Conservation (phyloP, 2,888 invertebrate species). For the Standfussiana lucernea region DNA sequence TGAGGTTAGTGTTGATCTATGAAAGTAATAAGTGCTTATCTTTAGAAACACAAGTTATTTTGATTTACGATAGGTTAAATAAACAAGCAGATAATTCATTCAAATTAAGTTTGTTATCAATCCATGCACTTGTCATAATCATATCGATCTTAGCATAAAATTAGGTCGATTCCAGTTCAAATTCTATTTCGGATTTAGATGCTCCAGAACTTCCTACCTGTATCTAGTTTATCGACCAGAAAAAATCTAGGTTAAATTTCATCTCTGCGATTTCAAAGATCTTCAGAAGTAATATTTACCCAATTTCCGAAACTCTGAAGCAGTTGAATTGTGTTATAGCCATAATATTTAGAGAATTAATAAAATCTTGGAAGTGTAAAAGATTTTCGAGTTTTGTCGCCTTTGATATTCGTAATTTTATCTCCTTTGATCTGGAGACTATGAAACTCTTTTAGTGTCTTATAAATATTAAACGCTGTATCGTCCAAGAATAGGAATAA, state of each 20-base stretch:
- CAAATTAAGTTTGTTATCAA: slow-evolving; percentile 9
- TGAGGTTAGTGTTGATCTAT: background rate
- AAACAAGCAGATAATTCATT: slow-evolving; percentile 32
- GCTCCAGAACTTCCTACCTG: slow-evolving; percentile 37
- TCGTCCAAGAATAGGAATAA: slow-evolving; percentile 31
- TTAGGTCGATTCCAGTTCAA: slow-evolving; percentile 35
- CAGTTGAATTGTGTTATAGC: slow-evolving; percentile 15
- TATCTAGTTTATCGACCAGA: slow-evolving; percentile 27
- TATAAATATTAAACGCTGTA: slow-evolving; percentile 40
- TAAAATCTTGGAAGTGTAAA: slow-evolving; percentile 35
- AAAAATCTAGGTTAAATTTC: slow-evolving; percentile 46
- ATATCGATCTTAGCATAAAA: slow-evolving; percentile 13
- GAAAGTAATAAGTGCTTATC: background rate
- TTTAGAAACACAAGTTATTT: background rate
- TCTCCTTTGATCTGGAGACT: slow-evolving; percentile 44
- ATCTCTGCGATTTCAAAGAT: slow-evolving; percentile 29
- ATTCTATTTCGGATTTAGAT: slow-evolving; percentile 36
- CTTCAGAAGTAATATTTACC: slow-evolving; percentile 25
- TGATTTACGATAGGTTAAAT: background rate
- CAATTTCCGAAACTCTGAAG: slow-evolving; percentile 19
- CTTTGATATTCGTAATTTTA: slow-evolving; percentile 41
- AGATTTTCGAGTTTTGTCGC: slow-evolving; percentile 16
- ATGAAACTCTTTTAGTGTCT: slow-evolving; percentile 46
- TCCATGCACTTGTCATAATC: slow-evolving; percentile 12
- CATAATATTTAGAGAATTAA: slow-evolving; percentile 35